A percentile compares a stretch with the other conserved stretches of the same genome.
These are phyloP conservation scores for Scaptomyza flava DNA, from an alignment of 2,888 invertebrate species.

Conservation along the genomic window DNA sequence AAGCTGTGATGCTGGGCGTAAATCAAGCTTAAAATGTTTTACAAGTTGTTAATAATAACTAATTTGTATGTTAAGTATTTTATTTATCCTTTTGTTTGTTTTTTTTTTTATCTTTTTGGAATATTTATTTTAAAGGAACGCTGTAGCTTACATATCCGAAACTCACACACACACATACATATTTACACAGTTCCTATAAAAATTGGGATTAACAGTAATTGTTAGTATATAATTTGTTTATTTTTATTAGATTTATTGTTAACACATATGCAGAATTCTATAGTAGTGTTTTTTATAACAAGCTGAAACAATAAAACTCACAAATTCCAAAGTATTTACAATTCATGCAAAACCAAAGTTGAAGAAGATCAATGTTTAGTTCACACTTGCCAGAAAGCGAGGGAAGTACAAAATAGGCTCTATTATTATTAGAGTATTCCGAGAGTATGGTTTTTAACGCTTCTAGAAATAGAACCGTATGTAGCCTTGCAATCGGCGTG, in stretches of 20 bases:
- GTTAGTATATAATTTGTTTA: conserved; percentile 4
- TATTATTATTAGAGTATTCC: not conserved
- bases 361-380: not conserved
- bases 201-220: conserved; percentile 10
- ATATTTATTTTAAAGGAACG: conserved; percentile 50
- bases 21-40: not conserved
- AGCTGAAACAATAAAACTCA: conserved; percentile 2
- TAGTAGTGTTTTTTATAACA: not conserved
- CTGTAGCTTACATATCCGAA: conserved; percentile 32
- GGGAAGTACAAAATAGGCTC: not conserved
- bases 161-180: conserved; percentile 23
- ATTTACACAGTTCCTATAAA: conserved; percentile 63
- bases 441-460: not conserved
- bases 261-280: conserved; percentile 46
- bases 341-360: conserved; percentile 10
- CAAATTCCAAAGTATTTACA: conserved; percentile 37
- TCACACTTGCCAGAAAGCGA: not conserved
- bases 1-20: not conserved
- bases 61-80: conserved; percentile 23
- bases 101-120: conserved; percentile 26
- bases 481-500: not conserved
- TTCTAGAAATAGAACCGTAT: not conserved
- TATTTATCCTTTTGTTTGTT: conserved; percentile 8
- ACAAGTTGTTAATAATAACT: conserved; percentile 62
- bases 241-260: conserved; percentile 31